Percentiles rank a stretch among this genome's conserved stretches.
phyloP scores from a whole-genome alignment of 2,797 vertebrate genomes.

The Danio choprae region DNA sequence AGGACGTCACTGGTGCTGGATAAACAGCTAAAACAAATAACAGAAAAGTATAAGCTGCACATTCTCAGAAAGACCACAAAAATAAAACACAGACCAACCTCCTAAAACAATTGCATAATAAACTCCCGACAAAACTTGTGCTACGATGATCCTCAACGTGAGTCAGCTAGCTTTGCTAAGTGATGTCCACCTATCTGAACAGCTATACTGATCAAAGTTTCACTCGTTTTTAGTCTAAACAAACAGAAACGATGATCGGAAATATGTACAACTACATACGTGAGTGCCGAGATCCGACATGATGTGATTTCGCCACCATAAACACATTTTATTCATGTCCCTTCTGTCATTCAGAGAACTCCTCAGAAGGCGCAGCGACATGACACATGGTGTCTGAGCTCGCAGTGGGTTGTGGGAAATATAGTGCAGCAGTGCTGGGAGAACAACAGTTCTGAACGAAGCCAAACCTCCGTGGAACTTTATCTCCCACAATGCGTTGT shows the following conservation, averaged over 20 bases:
- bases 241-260: neutral
- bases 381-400: conserved; percentile 9
- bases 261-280: conserved; percentile 26
- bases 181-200: neutral
- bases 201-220: neutral
- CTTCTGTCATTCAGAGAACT: conserved; percentile 57
- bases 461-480: conserved; percentile 4
- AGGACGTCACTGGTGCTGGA: neutral
- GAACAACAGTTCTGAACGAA: neutral
- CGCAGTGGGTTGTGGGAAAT: conserved; percentile 54
- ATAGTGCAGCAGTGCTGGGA: neutral
- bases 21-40: neutral
- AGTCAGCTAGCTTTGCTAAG: conserved; percentile 30
- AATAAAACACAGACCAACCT: neutral
- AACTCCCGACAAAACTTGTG: neutral
- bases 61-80: neutral
- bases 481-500: conserved; percentile 47
- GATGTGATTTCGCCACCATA: neutral
- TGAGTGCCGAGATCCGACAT: neutral
- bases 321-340: conserved; percentile 30
- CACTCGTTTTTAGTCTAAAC: neutral
- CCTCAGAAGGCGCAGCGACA: conserved; percentile 6
- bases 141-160: neutral
- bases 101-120: neutral
- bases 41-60: neutral